Evolutionary conservation across 2,888 invertebrate species (phyloP).

Genomic region (Charanyca ferruginea): DNA sequence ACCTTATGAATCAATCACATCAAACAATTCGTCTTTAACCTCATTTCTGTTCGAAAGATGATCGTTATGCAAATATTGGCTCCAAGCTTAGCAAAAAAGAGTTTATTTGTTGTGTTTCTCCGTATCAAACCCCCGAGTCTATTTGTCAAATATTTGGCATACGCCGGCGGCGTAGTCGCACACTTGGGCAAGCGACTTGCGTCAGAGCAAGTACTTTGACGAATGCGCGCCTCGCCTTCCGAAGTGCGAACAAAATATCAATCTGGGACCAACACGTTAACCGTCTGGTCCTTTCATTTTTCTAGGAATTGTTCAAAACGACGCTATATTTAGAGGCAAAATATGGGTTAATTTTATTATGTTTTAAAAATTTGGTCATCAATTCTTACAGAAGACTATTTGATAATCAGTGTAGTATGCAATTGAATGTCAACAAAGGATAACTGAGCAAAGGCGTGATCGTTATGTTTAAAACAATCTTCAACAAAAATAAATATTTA

Average conservation of each 20-base stretch:
- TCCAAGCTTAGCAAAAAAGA: slow-evolving; percentile 64
- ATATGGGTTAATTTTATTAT: slow-evolving; percentile 39
- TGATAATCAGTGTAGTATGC: background rate
- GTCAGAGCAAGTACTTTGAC: slow-evolving; percentile 72
- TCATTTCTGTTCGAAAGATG: slow-evolving; percentile 60
- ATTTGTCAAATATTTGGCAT: slow-evolving; percentile 70
- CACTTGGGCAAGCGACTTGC: slow-evolving; percentile 68
- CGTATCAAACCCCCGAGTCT: slow-evolving; percentile 64
- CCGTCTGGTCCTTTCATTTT: slow-evolving; percentile 56
- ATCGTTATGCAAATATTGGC: slow-evolving; percentile 63
- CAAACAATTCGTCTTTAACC: slow-evolving; percentile 69
- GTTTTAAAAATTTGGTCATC: background rate
- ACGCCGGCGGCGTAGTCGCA: slow-evolving; percentile 59
- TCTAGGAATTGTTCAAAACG: slow-evolving; percentile 62
- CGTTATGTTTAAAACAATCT: background rate
- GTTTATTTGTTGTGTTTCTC: slow-evolving; percentile 68
- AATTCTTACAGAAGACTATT: slow-evolving; percentile 3
- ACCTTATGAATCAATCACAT: slow-evolving; percentile 64
- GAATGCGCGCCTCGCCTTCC: slow-evolving; percentile 66
- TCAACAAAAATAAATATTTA: background rate
- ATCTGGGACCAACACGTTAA: slow-evolving; percentile 57
- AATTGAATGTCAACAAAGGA: background rate
- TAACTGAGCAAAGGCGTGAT: background rate
- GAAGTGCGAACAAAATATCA: slow-evolving; percentile 63
- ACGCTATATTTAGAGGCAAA: slow-evolving; percentile 26